Conservation (phyloP, 1,140 invertebrate species). For the Bradysia coprophila region DNA sequence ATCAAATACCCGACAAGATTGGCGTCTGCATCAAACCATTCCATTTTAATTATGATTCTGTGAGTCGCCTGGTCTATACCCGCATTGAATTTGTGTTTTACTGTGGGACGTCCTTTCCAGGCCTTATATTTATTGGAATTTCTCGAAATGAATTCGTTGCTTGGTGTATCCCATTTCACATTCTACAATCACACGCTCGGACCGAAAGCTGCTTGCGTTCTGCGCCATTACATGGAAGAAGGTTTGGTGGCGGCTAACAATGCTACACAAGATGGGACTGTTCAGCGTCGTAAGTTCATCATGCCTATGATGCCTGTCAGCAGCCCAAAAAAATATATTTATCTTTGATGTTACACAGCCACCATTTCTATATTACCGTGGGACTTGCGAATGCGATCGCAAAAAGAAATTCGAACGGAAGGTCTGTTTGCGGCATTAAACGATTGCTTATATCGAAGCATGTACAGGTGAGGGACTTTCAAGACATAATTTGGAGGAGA, state of each 20-base stretch:
- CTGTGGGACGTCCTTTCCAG: slow-evolving; percentile 20
- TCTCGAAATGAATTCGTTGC: slow-evolving; percentile 70
- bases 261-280: too few relatives aligned
- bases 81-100: neutral
- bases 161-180: slow-evolving; percentile 77
- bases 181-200: slow-evolving; percentile 87
- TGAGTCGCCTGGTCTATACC: slow-evolving; percentile 13
- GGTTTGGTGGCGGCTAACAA: slow-evolving; percentile 6
- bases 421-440: slow-evolving; percentile 82
- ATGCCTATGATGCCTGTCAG: too few relatives aligned
- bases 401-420: slow-evolving; percentile 82
- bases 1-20: slow-evolving; percentile 33
- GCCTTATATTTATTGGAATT: slow-evolving; percentile 75
- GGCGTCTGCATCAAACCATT: slow-evolving; percentile 89
- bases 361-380: slow-evolving; percentile 69
- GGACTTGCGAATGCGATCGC: slow-evolving; percentile 75
- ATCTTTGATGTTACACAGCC: slow-evolving; percentile 22
- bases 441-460: slow-evolving; percentile 81
- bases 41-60: slow-evolving; percentile 72
- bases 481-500: neutral
- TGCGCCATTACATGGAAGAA: slow-evolving; percentile 45
- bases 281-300: neutral
- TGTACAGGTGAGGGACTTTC: slow-evolving; percentile 33
- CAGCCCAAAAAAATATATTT: neutral
- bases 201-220: slow-evolving; percentile 50